Conservation (phyloP, 2,797 vertebrate genomes). For the Myotis findleyi region DNA sequence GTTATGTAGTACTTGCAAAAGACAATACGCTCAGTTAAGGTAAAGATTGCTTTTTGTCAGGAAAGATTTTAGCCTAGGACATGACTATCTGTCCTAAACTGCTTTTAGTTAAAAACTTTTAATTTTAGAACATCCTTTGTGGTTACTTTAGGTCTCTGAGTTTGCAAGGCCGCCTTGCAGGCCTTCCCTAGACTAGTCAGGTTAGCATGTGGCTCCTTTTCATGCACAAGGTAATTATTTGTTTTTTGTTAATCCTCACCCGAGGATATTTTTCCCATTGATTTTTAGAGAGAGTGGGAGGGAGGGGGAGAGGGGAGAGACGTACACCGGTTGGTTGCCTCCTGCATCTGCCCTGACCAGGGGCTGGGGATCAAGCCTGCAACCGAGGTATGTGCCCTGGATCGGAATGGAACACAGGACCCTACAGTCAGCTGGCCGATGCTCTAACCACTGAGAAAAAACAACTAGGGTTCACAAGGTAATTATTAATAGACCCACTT, state of each 20-base stretch:
- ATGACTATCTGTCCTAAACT: background rate
- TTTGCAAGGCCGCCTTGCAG: background rate
- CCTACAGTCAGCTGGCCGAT: too few species aligned
- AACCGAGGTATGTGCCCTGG: too few species aligned
- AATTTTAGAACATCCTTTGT: background rate
- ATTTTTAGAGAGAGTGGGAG: too few species aligned
- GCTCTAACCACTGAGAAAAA: too few species aligned
- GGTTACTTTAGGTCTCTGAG: background rate
- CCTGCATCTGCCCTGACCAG: too few species aligned
- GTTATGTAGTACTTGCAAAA: background rate
- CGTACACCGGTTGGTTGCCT: too few species aligned
- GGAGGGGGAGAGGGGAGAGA: too few species aligned
- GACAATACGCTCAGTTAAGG: background rate
- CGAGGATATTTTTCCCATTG: too few species aligned
- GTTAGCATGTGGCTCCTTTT: background rate
- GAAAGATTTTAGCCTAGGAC: background rate
- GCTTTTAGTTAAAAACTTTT: background rate
- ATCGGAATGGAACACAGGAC: too few species aligned
- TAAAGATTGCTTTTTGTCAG: background rate
- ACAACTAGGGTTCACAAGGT: background rate
- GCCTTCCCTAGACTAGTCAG: background rate
- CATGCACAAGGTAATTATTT: slow-evolving; percentile 32
- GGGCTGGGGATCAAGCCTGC: too few species aligned
- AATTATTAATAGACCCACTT: slow-evolving; percentile 50
- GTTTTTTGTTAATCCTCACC: too few species aligned